phyloP scores from a whole-genome alignment of 53 echinoderm and acorn worm genomes.

The Temnopleurus reevesii region DNA sequence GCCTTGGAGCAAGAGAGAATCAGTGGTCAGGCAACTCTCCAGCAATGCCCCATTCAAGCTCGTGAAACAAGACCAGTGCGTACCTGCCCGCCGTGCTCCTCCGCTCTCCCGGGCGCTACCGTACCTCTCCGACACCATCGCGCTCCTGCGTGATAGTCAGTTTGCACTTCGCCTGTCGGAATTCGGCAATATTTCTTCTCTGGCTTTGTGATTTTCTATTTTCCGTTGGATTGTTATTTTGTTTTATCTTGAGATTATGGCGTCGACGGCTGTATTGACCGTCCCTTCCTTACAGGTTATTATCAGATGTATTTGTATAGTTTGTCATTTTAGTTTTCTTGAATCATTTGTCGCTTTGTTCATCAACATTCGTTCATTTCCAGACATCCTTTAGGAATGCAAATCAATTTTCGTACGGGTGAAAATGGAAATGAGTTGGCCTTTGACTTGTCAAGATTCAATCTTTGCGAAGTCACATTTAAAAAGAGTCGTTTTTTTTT shows the following conservation, averaged over 20 bases:
- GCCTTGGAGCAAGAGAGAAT: conserved; percentile 25
- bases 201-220: neutral
- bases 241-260: neutral
- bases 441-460: neutral
- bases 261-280: conserved; percentile 50
- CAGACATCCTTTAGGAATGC: neutral
- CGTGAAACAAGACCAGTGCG: conserved; percentile 16
- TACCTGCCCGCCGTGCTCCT: conserved; percentile 28
- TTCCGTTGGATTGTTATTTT: conserved; percentile 5
- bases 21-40: conserved; percentile 8
- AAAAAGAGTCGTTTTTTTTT: no score
- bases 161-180: neutral
- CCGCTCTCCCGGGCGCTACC: conserved; percentile 18
- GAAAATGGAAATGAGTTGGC: neutral
- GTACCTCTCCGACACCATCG: neutral
- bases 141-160: neutral
- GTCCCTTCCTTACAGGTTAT: conserved; percentile 53
- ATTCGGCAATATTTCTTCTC: neutral
- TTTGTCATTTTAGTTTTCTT: neutral
- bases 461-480: neutral
- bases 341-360: neutral
- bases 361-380: neutral
- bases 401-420: neutral
- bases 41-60: conserved; percentile 4
- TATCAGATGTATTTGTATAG: neutral